phyloP scores from a whole-genome alignment of 2,113 vertebrate species.

The Ciconia maguari region DNA sequence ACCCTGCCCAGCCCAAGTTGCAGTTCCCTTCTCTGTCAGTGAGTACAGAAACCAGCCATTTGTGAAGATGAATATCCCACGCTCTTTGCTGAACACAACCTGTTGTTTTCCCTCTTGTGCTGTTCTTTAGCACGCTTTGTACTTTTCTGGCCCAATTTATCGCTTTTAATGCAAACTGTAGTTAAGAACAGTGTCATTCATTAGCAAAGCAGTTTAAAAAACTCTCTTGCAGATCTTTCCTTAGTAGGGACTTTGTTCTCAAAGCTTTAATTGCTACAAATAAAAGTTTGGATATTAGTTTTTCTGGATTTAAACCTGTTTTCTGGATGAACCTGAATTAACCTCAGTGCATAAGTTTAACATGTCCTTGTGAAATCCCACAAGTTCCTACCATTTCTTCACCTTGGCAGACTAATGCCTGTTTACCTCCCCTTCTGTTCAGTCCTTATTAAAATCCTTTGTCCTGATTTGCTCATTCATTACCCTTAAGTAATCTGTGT shows the following conservation, averaged over 20 bases:
- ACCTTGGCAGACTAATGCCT: background rate
- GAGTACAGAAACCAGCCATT: background rate
- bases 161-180: background rate
- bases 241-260: background rate
- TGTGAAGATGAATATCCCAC: background rate
- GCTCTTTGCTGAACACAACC: background rate
- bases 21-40: background rate
- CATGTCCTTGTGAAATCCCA: background rate
- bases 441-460: background rate
- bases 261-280: background rate
- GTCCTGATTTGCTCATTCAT: background rate
- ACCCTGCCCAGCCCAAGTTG: background rate
- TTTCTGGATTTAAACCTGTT: background rate
- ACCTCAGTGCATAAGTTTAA: background rate
- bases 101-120: background rate
- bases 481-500: background rate
- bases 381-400: background rate
- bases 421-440: background rate
- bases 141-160: background rate
- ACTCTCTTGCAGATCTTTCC: background rate
- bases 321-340: background rate
- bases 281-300: background rate
- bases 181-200: background rate
- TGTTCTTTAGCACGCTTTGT: background rate
- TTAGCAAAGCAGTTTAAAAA: background rate